Percentiles rank a stretch among this genome's conserved stretches.
These are phyloP conservation scores for Hydroisotoma schaefferi DNA, from an alignment of 2,888 invertebrate species.

Conservation along the genomic window DNA sequence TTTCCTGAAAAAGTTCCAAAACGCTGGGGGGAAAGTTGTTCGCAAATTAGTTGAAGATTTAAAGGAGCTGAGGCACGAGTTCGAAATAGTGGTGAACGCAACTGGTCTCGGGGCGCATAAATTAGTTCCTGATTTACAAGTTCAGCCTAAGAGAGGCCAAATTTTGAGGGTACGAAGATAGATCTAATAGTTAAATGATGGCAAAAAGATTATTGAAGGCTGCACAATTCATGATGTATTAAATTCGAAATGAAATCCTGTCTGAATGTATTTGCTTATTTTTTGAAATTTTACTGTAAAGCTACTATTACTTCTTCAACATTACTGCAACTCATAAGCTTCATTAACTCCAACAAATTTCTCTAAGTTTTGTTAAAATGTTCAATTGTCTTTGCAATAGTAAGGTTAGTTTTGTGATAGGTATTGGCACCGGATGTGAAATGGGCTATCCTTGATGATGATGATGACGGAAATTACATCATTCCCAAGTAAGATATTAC, in stretches of 20 bases:
- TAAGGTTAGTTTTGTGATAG: too few relatives aligned
- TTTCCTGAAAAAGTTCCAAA: conserved; percentile 61
- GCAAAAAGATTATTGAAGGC: too few relatives aligned
- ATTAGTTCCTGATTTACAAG: conserved; percentile 61
- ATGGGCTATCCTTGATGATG: conserved; percentile 60
- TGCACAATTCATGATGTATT: too few relatives aligned
- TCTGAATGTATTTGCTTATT: too few relatives aligned
- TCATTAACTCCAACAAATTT: too few relatives aligned
- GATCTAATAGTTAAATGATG: not conserved
- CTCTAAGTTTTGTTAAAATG: not conserved
- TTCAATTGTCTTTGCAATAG: not conserved
- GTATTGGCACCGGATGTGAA: conserved; percentile 67
- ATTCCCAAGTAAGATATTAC: conserved; percentile 67
- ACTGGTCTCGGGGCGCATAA: conserved; percentile 65
- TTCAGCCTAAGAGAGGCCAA: conserved; percentile 71
- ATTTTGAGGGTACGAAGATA: conserved; percentile 58
- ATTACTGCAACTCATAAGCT: too few relatives aligned
- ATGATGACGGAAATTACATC: conserved; percentile 63
- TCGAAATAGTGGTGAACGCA: conserved; percentile 75
- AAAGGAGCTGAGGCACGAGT: conserved; percentile 56
- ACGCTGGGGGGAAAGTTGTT: conserved; percentile 60
- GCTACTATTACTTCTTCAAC: too few relatives aligned
- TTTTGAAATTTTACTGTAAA: too few relatives aligned
- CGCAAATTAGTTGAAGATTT: conserved; percentile 57
- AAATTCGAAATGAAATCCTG: too few relatives aligned